phyloP scores from a whole-genome alignment of 2,888 invertebrate species.

The Sinotaia quadrata region DNA sequence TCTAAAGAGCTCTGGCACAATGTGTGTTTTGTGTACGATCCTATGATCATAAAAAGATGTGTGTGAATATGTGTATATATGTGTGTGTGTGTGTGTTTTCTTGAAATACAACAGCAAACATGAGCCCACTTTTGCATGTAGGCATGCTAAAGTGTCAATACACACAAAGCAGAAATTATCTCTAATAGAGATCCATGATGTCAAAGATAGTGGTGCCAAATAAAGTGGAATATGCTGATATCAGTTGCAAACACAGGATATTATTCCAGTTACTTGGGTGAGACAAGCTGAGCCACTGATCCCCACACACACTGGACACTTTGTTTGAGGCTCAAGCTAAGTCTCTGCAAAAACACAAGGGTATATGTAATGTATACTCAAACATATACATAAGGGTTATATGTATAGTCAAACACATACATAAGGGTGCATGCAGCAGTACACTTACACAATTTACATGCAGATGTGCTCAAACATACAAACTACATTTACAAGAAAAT shows the following conservation, averaged over 20 bases:
- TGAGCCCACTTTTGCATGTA: neutral
- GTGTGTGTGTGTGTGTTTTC: neutral
- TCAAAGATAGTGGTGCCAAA: neutral
- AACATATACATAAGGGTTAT: too few species aligned
- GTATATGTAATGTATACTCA: too few species aligned
- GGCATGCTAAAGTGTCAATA: conserved; percentile 1
- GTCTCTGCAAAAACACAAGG: conserved; percentile 55
- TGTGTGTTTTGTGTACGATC: too few species aligned
- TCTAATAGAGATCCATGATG: conserved; percentile 6
- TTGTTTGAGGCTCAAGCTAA: conserved; percentile 60
- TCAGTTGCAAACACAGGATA: neutral
- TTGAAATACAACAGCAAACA: neutral
- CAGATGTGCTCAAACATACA: neutral
- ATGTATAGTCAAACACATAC: too few species aligned
- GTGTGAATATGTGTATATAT: neutral
- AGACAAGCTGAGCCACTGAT: conserved; percentile 45
- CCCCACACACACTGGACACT: conserved; percentile 58
- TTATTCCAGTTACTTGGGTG: conserved; percentile 39
- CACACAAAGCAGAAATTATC: conserved; percentile 10
- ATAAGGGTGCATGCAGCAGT: too few species aligned
- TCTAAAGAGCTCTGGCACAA: too few species aligned
- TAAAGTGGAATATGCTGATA: neutral
- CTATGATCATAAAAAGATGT: neutral
- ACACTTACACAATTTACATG: too few species aligned
- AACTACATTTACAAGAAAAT: too few species aligned